Evolutionary conservation across 2,888 invertebrate species (phyloP).

Genomic region (Cenopis cana): DNA sequence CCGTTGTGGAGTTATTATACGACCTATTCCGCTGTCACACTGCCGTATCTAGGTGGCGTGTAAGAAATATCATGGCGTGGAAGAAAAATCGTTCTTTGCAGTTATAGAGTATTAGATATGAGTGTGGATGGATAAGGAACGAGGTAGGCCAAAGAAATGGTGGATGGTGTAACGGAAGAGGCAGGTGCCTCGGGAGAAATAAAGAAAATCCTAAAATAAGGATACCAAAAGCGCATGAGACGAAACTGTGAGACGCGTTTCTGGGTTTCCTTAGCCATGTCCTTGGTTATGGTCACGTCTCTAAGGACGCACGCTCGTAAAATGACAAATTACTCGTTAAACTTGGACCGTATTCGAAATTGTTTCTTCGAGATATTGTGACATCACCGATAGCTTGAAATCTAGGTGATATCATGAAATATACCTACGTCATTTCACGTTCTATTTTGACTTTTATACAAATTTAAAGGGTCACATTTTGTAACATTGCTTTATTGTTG

Average conservation of each 20-base stretch:
- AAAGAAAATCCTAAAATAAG: too few relatives aligned
- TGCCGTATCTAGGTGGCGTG: too few relatives aligned
- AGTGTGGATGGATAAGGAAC: too few relatives aligned
- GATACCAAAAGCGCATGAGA: neutral
- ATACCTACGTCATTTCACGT: neutral
- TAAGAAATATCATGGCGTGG: too few relatives aligned
- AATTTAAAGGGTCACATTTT: neutral
- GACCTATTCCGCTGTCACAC: neutral
- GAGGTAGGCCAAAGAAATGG: too few relatives aligned
- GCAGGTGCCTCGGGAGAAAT: too few relatives aligned
- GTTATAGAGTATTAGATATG: too few relatives aligned
- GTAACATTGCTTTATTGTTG: neutral
- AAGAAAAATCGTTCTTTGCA: too few relatives aligned
- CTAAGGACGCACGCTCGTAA: constrained; percentile 35
- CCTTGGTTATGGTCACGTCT: constrained; percentile 23
- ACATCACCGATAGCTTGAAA: neutral
- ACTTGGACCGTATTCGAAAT: neutral
- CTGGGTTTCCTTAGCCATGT: constrained; percentile 6
- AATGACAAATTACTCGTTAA: constrained; percentile 30
- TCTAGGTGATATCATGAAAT: neutral
- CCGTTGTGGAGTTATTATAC: constrained; percentile 1
- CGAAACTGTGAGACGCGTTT: neutral
- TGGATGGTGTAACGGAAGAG: too few relatives aligned
- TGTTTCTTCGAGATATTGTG: constrained; percentile 4
- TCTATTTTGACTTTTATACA: neutral